Conservation (phyloP, 53 echinoderm and acorn worm species). For the Echinarachnius parma region DNA sequence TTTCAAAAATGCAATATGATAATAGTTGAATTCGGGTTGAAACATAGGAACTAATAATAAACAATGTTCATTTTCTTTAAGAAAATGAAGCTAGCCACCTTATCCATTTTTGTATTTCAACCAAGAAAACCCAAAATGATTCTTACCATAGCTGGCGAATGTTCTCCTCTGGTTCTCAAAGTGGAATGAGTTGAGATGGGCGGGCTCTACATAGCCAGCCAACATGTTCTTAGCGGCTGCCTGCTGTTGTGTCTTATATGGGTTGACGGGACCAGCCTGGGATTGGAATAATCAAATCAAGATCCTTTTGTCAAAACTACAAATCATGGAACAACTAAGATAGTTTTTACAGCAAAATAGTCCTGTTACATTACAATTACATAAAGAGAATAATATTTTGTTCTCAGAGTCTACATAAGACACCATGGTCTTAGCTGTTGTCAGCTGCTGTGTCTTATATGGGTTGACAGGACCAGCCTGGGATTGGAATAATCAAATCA, state of each 20-base stretch:
- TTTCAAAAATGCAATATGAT: no score
- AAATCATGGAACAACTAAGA: neutral
- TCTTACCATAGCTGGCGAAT: constrained; percentile 89
- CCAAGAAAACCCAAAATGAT: no score
- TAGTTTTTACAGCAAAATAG: neutral
- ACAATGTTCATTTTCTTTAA: no score
- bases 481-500: neutral
- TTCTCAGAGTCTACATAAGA: constrained; percentile 3
- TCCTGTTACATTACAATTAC: neutral
- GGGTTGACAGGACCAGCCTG: constrained; percentile 91
- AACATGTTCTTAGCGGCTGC: constrained; percentile 77
- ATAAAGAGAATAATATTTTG: neutral
- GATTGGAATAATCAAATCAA: neutral
- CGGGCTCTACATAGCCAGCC: constrained; percentile 75
- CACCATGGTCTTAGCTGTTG: constrained; percentile 77
- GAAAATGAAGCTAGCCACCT: no score
- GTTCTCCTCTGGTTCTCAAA: constrained; percentile 98
- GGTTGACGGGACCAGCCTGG: constrained; percentile 87
- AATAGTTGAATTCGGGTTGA: no score
- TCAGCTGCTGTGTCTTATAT: constrained; percentile 87
- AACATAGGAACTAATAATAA: no score
- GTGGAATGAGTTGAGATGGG: constrained; percentile 90
- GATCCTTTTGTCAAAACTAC: no score
- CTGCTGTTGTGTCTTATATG: constrained; percentile 92
- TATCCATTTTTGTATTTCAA: no score